A percentile compares a stretch with the other conserved stretches of the same genome.
Evolutionary conservation across 2,113 vertebrate species (phyloP).

Genomic region (Procapra przewalskii): DNA sequence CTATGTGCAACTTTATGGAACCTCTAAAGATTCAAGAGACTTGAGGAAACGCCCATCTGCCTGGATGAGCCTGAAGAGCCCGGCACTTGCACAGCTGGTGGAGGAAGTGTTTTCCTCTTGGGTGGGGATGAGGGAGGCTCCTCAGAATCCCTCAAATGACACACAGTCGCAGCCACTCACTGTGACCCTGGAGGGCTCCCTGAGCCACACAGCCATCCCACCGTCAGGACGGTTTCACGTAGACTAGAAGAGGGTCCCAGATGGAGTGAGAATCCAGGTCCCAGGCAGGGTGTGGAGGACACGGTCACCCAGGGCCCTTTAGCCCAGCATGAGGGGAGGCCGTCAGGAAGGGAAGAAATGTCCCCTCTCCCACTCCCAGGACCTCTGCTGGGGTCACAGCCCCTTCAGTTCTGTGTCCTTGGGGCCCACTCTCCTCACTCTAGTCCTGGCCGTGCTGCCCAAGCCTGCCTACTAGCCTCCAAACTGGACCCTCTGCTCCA

Average conservation of each 20-base stretch:
- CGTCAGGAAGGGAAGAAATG: neutral
- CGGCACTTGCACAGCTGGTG: too few relatives aligned
- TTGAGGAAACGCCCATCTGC: fast-evolving
- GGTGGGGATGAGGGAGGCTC: fast-evolving
- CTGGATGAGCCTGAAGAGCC: fast-evolving
- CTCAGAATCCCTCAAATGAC: neutral
- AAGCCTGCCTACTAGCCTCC: too few relatives aligned
- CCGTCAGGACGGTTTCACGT: fast-evolving
- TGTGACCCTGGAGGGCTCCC: neutral
- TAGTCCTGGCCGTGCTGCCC: neutral
- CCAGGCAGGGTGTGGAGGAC: neutral
- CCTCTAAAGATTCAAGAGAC: neutral
- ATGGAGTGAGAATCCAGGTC: neutral
- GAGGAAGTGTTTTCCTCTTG: too few relatives aligned
- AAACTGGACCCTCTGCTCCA: too few relatives aligned
- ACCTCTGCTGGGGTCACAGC: fast-evolving
- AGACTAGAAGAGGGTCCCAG: neutral
- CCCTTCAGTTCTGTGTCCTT: fast-evolving
- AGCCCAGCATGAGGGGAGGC: neutral
- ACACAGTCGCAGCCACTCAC: fast-evolving
- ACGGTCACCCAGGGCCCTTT: fast-evolving
- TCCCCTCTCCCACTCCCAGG: fast-evolving
- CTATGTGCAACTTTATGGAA: neutral
- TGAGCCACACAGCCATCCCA: fast-evolving
- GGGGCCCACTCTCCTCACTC: fast-evolving